These are phyloP conservation scores for Drosophila infuscata DNA, from an alignment of 2,888 invertebrate genomes.

Conservation along the genomic window DNA sequence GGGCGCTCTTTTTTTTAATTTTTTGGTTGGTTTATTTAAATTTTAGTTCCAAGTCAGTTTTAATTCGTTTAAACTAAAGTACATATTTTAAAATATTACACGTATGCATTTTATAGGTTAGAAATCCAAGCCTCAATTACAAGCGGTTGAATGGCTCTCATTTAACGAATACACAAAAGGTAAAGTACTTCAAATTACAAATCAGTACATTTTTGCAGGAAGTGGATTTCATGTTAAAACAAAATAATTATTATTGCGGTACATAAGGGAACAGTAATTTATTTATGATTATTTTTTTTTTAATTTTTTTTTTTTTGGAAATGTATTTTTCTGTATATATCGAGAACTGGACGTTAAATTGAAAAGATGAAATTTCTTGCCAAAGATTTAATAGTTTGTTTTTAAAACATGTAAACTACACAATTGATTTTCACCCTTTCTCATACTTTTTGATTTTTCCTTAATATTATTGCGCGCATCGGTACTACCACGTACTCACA, in stretches of 20 bases:
- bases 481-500: constrained; percentile 50
- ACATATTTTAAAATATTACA: constrained; percentile 64
- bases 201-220: constrained; percentile 32
- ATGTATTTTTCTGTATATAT: constrained; percentile 19
- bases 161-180: constrained; percentile 45
- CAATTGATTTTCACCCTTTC: constrained; percentile 42
- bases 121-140: constrained; percentile 52
- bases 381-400: constrained; percentile 50
- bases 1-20: constrained; percentile 34
- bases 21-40: constrained; percentile 42
- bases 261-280: constrained; percentile 2
- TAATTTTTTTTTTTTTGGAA: constrained; percentile 11
- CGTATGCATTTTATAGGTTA: constrained; percentile 40
- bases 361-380: constrained; percentile 36
- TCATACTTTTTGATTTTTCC: constrained; percentile 44
- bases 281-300: constrained; percentile 4
- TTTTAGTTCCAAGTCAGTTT: constrained; percentile 58
- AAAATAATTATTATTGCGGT: constrained; percentile 7
- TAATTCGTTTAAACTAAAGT: constrained; percentile 68
- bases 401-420: constrained; percentile 50
- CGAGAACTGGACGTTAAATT: constrained; percentile 43
- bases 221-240: constrained; percentile 8
- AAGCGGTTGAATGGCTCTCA: constrained; percentile 47
- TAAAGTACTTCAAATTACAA: constrained; percentile 50
- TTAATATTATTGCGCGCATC: constrained; percentile 78